Base-by-base conservation (phyloP, 2,113 vertebrate genomes). In the Lipotes vexillifer region DNA sequence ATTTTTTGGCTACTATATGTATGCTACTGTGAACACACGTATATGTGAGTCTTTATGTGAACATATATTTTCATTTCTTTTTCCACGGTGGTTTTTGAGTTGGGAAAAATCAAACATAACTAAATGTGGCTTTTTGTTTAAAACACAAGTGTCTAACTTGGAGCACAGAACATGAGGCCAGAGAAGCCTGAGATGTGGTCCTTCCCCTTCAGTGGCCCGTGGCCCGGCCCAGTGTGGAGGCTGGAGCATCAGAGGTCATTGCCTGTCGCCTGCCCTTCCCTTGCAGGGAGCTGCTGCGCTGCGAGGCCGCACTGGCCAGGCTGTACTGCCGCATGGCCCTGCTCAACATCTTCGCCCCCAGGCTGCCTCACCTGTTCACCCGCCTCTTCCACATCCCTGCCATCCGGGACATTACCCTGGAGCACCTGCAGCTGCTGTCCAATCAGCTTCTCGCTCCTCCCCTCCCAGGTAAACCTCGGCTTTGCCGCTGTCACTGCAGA, bases 341-440 rank as follows among this genome's bases (percentile, higher is more conserved):
- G 95, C 99, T 99, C 97, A 99, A 99, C 92, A 99, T 99, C 96
- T 99, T 99, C 97, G 99, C 99, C 87, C 99, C 99, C 46, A 99
- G 99, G 97, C 99, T 98, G 94, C 99, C 99, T 7, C 99, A 99
- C 98, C 98, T 99, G 80, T 99, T 99, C 75, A 99, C 99, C 18
- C 99, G 99, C 36, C 99, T 99, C 63, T 99, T 99, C 96, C 99
- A 99, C 98, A 99, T 99, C 93, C 99, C 99, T 17, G 99, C 99
- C 18, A 98, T 99, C 94, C 99, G 99, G 6, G 99, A 99, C 95
- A 99, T 99, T 97, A 99, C 99, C 3, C 98, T 99, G 97, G 99
- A 99, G 97, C 99, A 99, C 97, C 99, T 99, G 91, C 99, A 99
- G 98, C 98, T 99, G 94, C 98, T 99, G 44, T 99, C 99, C 96